Conservation (phyloP, 2,113 vertebrate species). For the Thryonomys swinderianus region DNA sequence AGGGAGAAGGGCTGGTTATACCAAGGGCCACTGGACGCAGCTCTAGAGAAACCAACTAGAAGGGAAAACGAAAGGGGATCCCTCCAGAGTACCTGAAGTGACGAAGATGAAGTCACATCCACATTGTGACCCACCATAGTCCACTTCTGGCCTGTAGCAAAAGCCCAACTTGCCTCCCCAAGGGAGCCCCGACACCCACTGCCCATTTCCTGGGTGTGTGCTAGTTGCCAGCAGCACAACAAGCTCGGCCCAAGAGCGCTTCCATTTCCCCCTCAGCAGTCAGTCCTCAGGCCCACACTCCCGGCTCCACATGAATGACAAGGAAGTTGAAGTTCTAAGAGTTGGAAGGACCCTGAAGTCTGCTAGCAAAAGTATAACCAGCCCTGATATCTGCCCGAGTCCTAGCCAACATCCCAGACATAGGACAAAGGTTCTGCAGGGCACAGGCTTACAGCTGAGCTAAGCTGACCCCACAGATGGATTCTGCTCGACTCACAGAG, state of each 20-base stretch:
- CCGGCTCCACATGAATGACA: not conserved
- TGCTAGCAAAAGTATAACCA: not conserved
- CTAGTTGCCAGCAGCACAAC: not conserved
- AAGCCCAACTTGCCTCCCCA: rapidly evolving
- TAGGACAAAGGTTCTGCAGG: not conserved
- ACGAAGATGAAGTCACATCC: not conserved
- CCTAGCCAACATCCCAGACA: too few relatives aligned
- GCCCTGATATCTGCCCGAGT: not conserved
- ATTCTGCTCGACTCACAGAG: slow-evolving; percentile 4
- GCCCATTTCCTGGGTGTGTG: not conserved
- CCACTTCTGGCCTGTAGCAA: not conserved
- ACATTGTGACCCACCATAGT: not conserved
- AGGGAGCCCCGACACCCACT: not conserved
- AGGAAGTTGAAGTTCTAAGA: not conserved
- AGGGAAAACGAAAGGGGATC: not conserved
- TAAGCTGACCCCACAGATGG: not conserved
- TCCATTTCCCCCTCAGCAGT: not conserved
- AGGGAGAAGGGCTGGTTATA: not conserved
- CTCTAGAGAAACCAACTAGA: not conserved
- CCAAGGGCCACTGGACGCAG: not conserved
- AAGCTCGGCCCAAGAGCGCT: not conserved
- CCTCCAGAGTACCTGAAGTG: not conserved
- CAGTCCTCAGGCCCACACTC: not conserved
- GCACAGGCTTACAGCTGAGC: not conserved
- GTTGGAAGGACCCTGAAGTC: not conserved